Base-by-base conservation (phyloP, 2,888 invertebrate genomes). In the Pegoplata infirma region DNA sequence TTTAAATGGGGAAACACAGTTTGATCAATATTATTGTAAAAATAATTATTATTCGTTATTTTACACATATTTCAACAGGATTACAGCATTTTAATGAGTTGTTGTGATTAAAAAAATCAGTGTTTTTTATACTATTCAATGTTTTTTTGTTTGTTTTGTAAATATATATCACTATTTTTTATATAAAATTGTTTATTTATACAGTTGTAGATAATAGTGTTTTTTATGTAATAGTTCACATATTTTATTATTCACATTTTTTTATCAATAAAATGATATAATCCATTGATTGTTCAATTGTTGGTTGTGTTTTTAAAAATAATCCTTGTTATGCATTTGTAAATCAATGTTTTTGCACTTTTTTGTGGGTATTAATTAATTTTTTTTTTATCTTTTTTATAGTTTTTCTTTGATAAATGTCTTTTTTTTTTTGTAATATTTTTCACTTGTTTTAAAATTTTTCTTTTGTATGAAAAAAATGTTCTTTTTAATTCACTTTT, bases 401-500 rank as follows among this genome's bases (percentile, higher is more conserved):
- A n/a, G 3, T 21, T 36, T 16, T 23, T 51, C 8, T 44, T 14
- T 46, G n/a, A 12, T 44, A n/a, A n/a, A 5, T 40, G 5, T 32
- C n/a, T n/a, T n/a, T 67, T 55, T 49, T 25, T 36, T 1, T 19
- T 25, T 7, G 49, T 49, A 0, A 3, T n/a, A 6, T 10, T 51
- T 59, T 17, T 17, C 19, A 53, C 16, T 4, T 40, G n/a, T 23
- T 25, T 10, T n/a, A n/a, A n/a, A n/a, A n/a, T 59, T 59, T 51
- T 51, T 46, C 3, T 36, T 21, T 32, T 40, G 12, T 47, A 21
- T 49, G 3, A 19, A 19, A 4, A n/a, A 55, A 47, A n/a, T 14
- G 28, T 40, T 46, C 8, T 32, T 63, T 63, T 73, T 49, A 12
- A 14, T 56, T 61, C 74, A 78, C 53, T 79, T 69, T 67, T 49